Base-by-base conservation (phyloP, 2,888 invertebrate species). In the Sicus ferrugineus region DNA sequence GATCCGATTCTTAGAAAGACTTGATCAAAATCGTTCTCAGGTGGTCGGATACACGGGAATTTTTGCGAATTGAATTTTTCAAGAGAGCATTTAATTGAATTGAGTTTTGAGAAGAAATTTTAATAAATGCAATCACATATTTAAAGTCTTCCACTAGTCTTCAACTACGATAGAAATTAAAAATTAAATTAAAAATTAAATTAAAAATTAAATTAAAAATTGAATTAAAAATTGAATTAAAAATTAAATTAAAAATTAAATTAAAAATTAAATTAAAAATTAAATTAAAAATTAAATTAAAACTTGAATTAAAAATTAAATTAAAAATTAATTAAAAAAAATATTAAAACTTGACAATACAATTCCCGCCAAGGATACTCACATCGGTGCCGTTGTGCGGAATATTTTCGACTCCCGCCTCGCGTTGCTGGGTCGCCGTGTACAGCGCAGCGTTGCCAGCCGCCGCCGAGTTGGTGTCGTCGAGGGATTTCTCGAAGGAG, bases 401-500 rank as follows among this genome's bases (percentile, higher is more conserved):
- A 9, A 69, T 69, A 31, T 69, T 69, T 62, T 67, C 6, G 16
- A 58, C 30, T 58, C 58, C 58, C 30, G 67, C 23, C 14, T 58
- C 48, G 30, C 7, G 21, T 23, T 61, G 9, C 14, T 34, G 11
- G 11, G 21, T 2, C 46, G 28, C 16, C 2, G n/a, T 59, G 19
- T 59, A 30, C 21, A 58, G 73, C 54, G 69, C 70, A 28, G 3
- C 68, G 72, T 23, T 69, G 65, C 56, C 62, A 42, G 71, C 28
- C 69, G 30, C 59, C 34, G 31, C 61, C 59, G 79, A 42, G 70
- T 77, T 75, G 75, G 77, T 81, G 75, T 84, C 84, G 77, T 84
- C 84, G 76, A 84, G 84, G 75, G 84, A 84, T 75, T 84, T 84
- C 89, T 96, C 96, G 87, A 96, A 94, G 80, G 95, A 96, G 84